These are phyloP conservation scores for Helicoverpa assulta DNA, from an alignment of 2,888 invertebrate genomes.

Conservation along the genomic window DNA sequence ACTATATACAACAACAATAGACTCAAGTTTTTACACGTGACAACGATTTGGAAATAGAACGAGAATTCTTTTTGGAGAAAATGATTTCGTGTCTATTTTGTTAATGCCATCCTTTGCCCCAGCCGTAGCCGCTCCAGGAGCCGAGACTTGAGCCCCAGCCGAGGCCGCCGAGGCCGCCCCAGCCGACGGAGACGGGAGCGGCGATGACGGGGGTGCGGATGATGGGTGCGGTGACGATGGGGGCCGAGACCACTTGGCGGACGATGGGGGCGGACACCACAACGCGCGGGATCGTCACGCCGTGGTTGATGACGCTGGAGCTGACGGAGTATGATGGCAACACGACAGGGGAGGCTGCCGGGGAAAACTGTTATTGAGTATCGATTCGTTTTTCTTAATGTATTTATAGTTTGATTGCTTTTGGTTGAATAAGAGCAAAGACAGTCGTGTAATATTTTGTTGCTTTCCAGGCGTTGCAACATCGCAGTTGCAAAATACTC, in stretches of 20 bases:
- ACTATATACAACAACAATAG: conserved; percentile 38
- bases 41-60: conserved; percentile 22
- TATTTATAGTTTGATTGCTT: not conserved
- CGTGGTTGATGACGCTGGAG: conserved; percentile 78
- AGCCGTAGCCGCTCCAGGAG: conserved; percentile 24
- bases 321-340: conserved; percentile 70
- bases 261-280: conserved; percentile 59
- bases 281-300: conserved; percentile 70
- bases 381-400: not conserved
- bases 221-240: conserved; percentile 67
- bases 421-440: not conserved
- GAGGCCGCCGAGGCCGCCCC: conserved; percentile 52
- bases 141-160: conserved; percentile 51
- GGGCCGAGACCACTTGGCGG: conserved; percentile 60
- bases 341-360: conserved; percentile 55
- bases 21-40: conserved; percentile 31
- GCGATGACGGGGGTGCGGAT: conserved; percentile 57
- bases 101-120: conserved; percentile 55
- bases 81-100: conserved; percentile 53
- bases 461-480: not conserved
- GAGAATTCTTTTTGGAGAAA: conserved; percentile 38
- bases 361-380: not conserved
- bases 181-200: conserved; percentile 45
- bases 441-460: not conserved
- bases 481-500: not conserved